Conservation (phyloP, 2,888 invertebrate species). For the Caenorhabditis sp. region DNA sequence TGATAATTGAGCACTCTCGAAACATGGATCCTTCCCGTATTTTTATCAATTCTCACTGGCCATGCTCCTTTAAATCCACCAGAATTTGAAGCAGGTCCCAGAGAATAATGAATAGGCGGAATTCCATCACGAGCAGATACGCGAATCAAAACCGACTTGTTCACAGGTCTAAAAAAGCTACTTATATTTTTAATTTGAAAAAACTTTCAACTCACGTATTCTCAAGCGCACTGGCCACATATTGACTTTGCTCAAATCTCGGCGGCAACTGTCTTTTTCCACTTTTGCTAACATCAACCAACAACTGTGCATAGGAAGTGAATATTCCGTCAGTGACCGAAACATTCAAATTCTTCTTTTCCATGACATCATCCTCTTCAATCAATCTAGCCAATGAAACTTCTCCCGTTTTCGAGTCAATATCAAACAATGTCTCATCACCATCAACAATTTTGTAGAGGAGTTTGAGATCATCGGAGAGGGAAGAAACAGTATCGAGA, state of each 20-base stretch:
- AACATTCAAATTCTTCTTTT: constrained; percentile 80
- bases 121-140: constrained; percentile 55
- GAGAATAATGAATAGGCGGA: constrained; percentile 52
- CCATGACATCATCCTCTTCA: constrained; percentile 54
- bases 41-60: constrained; percentile 58
- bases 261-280: constrained; percentile 47
- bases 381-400: constrained; percentile 49
- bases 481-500: constrained; percentile 49
- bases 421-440: constrained; percentile 61
- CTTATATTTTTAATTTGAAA: background rate
- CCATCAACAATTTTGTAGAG: constrained; percentile 60
- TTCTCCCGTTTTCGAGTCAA: constrained; percentile 53
- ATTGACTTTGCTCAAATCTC: constrained; percentile 57
- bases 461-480: constrained; percentile 44
- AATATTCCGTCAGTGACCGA: constrained; percentile 95
- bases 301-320: constrained; percentile 81
- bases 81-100: constrained; percentile 76
- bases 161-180: constrained; percentile 48
- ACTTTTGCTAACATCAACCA: constrained; percentile 56
- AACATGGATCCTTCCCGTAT: constrained; percentile 55
- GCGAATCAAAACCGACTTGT: constrained; percentile 46
- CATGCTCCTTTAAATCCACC: constrained; percentile 77
- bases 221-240: constrained; percentile 77
- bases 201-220: constrained; percentile 70
- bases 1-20: constrained; percentile 44